These are phyloP conservation scores for Parochlus steinenii DNA, from an alignment of 2,888 invertebrate species.

Conservation along the genomic window DNA sequence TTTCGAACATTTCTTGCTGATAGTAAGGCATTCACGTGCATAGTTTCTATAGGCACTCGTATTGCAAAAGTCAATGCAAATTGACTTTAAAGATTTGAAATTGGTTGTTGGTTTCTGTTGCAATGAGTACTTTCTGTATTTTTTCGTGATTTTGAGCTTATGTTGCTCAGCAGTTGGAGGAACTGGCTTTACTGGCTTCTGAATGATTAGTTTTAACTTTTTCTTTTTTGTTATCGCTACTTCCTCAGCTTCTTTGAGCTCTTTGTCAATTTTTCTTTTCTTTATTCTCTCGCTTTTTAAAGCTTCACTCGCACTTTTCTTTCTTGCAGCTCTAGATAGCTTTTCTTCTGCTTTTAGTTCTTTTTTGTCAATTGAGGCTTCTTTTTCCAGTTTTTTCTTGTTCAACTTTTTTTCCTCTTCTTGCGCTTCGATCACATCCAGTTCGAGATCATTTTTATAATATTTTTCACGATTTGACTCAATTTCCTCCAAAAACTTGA, in stretches of 20 bases:
- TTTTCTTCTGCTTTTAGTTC: neutral
- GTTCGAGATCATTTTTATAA: constrained; percentile 14
- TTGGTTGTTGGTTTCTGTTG: constrained; percentile 1
- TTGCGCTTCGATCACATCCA: constrained; percentile 12
- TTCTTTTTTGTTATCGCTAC: constrained; percentile 5
- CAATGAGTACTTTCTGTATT: constrained; percentile 4
- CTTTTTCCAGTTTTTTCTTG: neutral
- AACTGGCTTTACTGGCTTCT: too few relatives aligned
- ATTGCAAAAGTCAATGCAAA: constrained; percentile 12
- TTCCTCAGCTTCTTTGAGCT: neutral
- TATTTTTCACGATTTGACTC: constrained; percentile 12
- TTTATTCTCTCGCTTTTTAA: neutral
- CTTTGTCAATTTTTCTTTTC: too few relatives aligned
- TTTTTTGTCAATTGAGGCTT: constrained; percentile 1
- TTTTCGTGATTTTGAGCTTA: constrained; percentile 4
- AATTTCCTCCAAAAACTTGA: constrained; percentile 14
- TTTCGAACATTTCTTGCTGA: constrained; percentile 10
- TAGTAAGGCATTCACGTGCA: constrained; percentile 9
- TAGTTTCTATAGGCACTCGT: constrained; percentile 10
- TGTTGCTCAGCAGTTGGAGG: constrained; percentile 2
- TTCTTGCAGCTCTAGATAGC: too few relatives aligned
- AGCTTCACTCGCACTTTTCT: too few relatives aligned
- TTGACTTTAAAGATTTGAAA: constrained; percentile 7
- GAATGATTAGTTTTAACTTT: constrained; percentile 4
- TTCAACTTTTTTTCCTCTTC: constrained; percentile 6